Percentiles rank a stretch among this genome's conserved stretches.
Conservation (phyloP, 2,797 vertebrate species). For the Diceros bicornis region DNA sequence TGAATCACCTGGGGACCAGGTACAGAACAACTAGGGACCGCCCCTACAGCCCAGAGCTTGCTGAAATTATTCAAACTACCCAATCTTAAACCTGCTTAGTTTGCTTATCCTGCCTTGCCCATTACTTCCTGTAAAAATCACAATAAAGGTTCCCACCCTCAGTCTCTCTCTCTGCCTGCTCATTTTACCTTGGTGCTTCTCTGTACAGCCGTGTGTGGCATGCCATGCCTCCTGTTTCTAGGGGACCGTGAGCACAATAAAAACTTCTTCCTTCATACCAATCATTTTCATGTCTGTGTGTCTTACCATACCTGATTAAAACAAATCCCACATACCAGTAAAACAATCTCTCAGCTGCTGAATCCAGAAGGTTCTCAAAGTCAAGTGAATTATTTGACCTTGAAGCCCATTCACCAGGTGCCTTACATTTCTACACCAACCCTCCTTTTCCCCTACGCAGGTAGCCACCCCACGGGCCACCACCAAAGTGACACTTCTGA, state of each 20-base stretch:
- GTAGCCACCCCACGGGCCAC: neutral
- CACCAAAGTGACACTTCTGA: neutral
- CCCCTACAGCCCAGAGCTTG: neutral
- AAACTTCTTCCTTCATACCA: neutral
- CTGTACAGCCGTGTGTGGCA: neutral
- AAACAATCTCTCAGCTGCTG: slow-evolving; percentile 9
- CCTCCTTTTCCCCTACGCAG: neutral
- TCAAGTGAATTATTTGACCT: slow-evolving; percentile 16
- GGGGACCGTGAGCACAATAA: neutral
- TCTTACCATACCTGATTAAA: neutral
- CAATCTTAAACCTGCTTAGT: neutral
- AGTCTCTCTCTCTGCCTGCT: neutral
- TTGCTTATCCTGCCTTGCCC: neutral
- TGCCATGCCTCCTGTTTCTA: neutral
- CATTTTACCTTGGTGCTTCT: neutral
- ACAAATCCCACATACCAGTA: neutral
- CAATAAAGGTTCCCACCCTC: neutral
- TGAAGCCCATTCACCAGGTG: neutral
- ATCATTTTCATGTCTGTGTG: neutral
- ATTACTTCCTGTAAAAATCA: neutral
- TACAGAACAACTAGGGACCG: neutral
- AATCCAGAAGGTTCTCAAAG: slow-evolving; percentile 54
- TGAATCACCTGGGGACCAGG: neutral
- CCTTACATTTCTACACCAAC: neutral
- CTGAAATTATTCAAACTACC: neutral